These are phyloP conservation scores for Blennius ocellaris DNA, from an alignment of 2,113 vertebrate species.

Conservation along the genomic window DNA sequence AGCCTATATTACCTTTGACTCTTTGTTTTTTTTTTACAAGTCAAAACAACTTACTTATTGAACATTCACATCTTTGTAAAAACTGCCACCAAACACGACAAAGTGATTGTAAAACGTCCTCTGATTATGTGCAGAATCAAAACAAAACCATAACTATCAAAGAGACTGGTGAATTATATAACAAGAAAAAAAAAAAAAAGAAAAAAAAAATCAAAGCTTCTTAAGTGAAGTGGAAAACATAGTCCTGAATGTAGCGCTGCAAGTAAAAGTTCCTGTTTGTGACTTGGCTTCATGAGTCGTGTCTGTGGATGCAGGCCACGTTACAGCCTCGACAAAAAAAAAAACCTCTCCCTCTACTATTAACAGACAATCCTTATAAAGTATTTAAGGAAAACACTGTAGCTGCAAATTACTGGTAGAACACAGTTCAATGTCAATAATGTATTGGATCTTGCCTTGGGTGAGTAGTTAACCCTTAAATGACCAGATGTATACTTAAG, in stretches of 20 bases:
- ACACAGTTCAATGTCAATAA: neutral
- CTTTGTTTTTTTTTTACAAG: neutral
- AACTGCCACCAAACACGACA: neutral
- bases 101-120: neutral
- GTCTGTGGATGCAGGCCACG: constrained; percentile 50
- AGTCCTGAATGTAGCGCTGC: constrained; percentile 51
- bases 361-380: constrained; percentile 17
- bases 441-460: neutral
- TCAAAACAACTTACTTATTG: constrained; percentile 1
- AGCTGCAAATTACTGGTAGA: neutral
- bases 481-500: too few species aligned
- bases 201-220: too few species aligned
- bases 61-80: neutral
- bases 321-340: constrained; percentile 24
- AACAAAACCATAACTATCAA: constrained; percentile 22
- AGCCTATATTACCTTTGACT: neutral
- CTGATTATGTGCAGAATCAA: constrained; percentile 4
- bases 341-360: constrained; percentile 22
- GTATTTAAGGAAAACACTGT: constrained; percentile 18
- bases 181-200: too few species aligned
- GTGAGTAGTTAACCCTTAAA: too few species aligned
- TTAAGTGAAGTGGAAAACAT: constrained; percentile 69
- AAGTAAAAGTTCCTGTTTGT: constrained; percentile 55
- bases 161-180: constrained; percentile 24
- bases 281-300: constrained; percentile 43